Evolutionary conservation across 2,888 invertebrate species (phyloP).

Genomic region (Bibio marci): DNA sequence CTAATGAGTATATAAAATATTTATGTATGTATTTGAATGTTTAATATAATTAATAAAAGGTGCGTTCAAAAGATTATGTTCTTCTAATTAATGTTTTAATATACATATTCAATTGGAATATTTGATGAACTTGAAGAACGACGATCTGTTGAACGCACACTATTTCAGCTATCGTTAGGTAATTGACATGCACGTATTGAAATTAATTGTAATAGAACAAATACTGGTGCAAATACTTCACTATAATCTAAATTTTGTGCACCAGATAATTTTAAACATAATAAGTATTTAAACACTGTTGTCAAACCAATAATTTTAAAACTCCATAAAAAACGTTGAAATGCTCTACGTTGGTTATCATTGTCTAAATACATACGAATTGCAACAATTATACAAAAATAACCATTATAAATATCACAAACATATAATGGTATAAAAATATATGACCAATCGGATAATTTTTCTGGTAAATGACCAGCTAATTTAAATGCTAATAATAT

Average conservation of each 20-base stretch:
- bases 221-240: slow-evolving; percentile 83
- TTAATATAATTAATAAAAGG: too few relatives aligned
- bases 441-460: slow-evolving; percentile 64
- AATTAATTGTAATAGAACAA: slow-evolving; percentile 74
- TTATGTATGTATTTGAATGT: too few relatives aligned
- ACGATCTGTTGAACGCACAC: too few relatives aligned
- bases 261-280: slow-evolving; percentile 74
- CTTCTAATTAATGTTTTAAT: too few relatives aligned
- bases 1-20: too few relatives aligned
- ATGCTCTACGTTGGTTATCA: slow-evolving; percentile 53
- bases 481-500: slow-evolving; percentile 66
- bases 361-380: slow-evolving; percentile 78
- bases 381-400: slow-evolving; percentile 89
- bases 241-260: slow-evolving; percentile 71
- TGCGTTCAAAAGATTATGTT: too few relatives aligned
- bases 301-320: slow-evolving; percentile 64
- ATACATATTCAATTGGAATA: too few relatives aligned
- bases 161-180: slow-evolving; percentile 25
- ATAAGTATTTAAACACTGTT: slow-evolving; percentile 78
- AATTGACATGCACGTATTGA: slow-evolving; percentile 86
- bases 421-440: slow-evolving; percentile 84
- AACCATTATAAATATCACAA: slow-evolving; percentile 81
- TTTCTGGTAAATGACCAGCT: slow-evolving; percentile 35
- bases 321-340: slow-evolving; percentile 69
- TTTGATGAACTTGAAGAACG: neutral